Base-by-base conservation (phyloP, 2,797 vertebrate species). In the Tangara arthus region DNA sequence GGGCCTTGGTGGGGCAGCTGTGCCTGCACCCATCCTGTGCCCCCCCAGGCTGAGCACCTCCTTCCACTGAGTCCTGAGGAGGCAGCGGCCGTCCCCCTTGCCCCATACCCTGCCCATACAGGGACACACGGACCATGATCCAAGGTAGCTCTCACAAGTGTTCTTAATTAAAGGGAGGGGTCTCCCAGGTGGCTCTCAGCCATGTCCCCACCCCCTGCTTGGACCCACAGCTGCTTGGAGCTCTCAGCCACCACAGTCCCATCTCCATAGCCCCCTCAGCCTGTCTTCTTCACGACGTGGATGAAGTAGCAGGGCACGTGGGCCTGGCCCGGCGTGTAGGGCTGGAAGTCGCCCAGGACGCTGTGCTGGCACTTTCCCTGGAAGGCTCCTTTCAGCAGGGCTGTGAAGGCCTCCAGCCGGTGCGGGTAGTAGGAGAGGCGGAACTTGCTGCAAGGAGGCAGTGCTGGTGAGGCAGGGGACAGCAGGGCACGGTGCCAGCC, bases 361-460 rank as follows among this genome's bases (percentile, higher is more conserved):
- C 66, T 98, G 97, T 99, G 99, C 96, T 99, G 97, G 95, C 99
- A 97, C 93, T 98, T 98, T 66, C 98, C 98, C 7, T 89, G 94
- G 63, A 99, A 99, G 34, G 99, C 99, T 2, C 96, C 98, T 35
- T 76, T 98, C 81, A 99, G 98, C 70, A 99, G 93, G 44, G 97
- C 96, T 2, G 97, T 98, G 97, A 99, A 99, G 96, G 97, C 98
- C 18, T 98, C 98, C 98, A 99, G 96, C 15, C 97, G 93, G 93
- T 99, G 99, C 0, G 99, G 99, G 96, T 99, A 99, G 97, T 99
- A 99, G 0, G 99, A 99, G 76, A 99, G 98, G 30, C 99, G 99
- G 96, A 99, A 99, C 93, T 99, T 99, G 97, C 99, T 99, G 96
- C 70, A 91, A 73, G 52, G 68, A 59, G 46, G 30, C n/a, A 22